These are phyloP conservation scores for Psittacula cyanocephala DNA, from an alignment of 2,113 vertebrate species.

Conservation along the genomic window DNA sequence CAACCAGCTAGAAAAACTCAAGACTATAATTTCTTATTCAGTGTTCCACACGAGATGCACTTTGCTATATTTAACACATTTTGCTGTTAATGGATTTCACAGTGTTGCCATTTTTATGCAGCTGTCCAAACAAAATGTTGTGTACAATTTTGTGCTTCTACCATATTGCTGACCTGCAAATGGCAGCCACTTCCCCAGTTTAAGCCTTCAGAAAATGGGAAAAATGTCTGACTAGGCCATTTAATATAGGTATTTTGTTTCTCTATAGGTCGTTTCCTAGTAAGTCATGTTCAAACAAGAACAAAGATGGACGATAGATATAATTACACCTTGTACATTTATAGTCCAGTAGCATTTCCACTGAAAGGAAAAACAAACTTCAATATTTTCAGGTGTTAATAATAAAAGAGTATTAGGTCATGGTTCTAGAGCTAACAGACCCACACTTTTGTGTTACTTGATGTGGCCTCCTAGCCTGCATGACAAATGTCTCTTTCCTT, in stretches of 20 bases:
- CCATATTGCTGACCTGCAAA: conserved; percentile 29
- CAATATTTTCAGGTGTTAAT: neutral
- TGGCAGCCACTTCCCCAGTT: neutral
- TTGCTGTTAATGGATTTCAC: conserved; percentile 68
- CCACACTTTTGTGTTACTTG: neutral
- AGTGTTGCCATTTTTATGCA: conserved; percentile 66
- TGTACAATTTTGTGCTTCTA: conserved; percentile 43
- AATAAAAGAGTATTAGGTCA: neutral
- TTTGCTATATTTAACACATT: conserved; percentile 67
- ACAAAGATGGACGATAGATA: neutral
- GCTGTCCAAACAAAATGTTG: conserved; percentile 60
- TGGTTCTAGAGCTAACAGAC: neutral
- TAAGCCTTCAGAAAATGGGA: conserved; percentile 8
- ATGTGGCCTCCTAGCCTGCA: neutral
- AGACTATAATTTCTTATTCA: conserved; percentile 62
- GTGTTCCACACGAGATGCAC: conserved; percentile 63
- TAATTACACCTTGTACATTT: neutral
- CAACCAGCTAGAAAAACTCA: conserved; percentile 63
- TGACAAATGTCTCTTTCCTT: neutral
- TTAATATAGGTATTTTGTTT: neutral
- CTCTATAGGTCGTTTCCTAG: neutral
- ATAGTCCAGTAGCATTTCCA: neutral
- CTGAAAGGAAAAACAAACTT: neutral
- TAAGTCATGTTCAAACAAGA: conserved; percentile 9
- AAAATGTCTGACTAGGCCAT: neutral